Evolutionary conservation across 2,888 invertebrate genomes (phyloP).

Genomic region (Mycalesis mineus): DNA sequence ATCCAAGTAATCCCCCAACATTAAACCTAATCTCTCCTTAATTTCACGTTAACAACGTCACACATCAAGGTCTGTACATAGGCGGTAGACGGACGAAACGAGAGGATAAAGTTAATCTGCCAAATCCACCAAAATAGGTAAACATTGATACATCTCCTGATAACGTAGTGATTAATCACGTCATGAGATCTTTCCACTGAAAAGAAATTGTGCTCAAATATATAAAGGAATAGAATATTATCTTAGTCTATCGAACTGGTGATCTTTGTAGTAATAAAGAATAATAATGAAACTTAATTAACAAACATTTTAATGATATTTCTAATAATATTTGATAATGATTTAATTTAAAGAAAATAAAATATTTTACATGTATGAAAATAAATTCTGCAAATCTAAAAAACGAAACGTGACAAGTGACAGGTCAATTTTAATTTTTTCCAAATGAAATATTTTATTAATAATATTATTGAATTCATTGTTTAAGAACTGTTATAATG

Average conservation of each 20-base stretch:
- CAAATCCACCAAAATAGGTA: constrained; percentile 61
- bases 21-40: constrained; percentile 24
- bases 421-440: too few relatives aligned
- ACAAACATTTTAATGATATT: too few relatives aligned
- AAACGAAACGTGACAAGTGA: too few relatives aligned
- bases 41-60: constrained; percentile 30
- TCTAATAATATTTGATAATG: too few relatives aligned
- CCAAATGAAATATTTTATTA: too few relatives aligned
- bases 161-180: constrained; percentile 67
- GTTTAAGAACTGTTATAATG: too few relatives aligned
- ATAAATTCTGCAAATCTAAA: too few relatives aligned
- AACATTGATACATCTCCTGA: constrained; percentile 56
- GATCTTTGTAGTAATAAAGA: too few relatives aligned
- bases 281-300: too few relatives aligned
- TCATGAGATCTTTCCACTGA: constrained; percentile 43
- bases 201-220: not conserved
- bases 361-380: too few relatives aligned
- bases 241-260: not conserved
- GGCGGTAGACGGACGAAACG: constrained; percentile 39
- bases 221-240: not conserved
- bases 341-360: too few relatives aligned
- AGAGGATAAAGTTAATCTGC: constrained; percentile 53
- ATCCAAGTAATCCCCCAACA: constrained; percentile 17
- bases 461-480: too few relatives aligned
- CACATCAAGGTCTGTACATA: constrained; percentile 45